A percentile compares a stretch with the other conserved stretches of the same genome.
Evolutionary conservation across 2,797 vertebrate genomes (phyloP).

Genomic region (Notolabrus celidotus): DNA sequence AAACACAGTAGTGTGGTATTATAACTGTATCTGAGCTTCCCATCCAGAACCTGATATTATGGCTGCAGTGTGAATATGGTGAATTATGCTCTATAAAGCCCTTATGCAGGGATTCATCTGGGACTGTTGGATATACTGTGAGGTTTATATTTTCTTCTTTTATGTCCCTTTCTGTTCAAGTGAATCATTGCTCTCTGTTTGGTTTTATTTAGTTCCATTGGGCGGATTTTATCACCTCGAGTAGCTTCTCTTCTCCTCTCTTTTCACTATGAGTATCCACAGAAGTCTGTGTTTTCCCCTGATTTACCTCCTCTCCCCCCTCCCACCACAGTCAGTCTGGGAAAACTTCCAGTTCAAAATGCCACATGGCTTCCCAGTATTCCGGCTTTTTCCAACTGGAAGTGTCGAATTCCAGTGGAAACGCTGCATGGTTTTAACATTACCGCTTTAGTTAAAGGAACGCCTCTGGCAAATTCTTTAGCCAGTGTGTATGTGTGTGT

Average conservation of each 20-base stretch:
- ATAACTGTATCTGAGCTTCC: too few species aligned
- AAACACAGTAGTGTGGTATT: too few species aligned
- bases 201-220: slow-evolving; percentile 30
- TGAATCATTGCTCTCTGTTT: slow-evolving; percentile 38
- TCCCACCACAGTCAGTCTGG: slow-evolving; percentile 45
- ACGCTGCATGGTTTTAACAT: slow-evolving; percentile 32
- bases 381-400: slow-evolving; percentile 63
- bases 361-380: slow-evolving; percentile 70
- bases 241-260: slow-evolving; percentile 7
- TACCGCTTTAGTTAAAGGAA: slow-evolving; percentile 37
- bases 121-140: slow-evolving; percentile 18
- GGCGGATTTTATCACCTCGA: background rate
- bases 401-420: slow-evolving; percentile 65
- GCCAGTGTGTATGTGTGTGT: slow-evolving; percentile 12
- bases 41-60: too few species aligned
- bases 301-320: slow-evolving; percentile 6
- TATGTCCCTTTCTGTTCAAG: slow-evolving; percentile 35
- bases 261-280: slow-evolving; percentile 23
- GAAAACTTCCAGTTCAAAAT: slow-evolving; percentile 66
- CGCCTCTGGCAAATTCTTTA: slow-evolving; percentile 50
- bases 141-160: slow-evolving; percentile 23
- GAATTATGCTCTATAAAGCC: slow-evolving; percentile 9
- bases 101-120: slow-evolving; percentile 20
- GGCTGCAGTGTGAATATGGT: background rate
- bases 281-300: slow-evolving; percentile 47